Base-by-base conservation (phyloP, 1,140 invertebrate genomes). In the Drosophila quadrilineata region DNA sequence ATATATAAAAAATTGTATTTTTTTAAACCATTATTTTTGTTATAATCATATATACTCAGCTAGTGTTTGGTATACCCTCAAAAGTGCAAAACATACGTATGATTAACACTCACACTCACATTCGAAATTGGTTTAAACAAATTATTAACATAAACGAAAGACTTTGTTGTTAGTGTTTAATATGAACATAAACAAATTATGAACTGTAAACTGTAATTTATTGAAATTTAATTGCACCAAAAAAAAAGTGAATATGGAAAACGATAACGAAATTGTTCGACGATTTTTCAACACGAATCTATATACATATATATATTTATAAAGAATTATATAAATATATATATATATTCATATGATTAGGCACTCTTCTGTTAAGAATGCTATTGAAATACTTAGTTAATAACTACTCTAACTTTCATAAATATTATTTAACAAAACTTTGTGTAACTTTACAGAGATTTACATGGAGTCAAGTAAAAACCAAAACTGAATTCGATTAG, bases 201-300 rank as follows among this genome's bases (percentile, higher is more conserved):
- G 26, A 24, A 24, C 10, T 50, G 24, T 71, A 70, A 82, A 46
- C 52, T 82, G 77, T 84, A 82, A 73, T 77, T 85, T 82, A 82
- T 77, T 84, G 57, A 84, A 84, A 84, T 77, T 84, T 73, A 85
- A 70, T 71, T 74, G 77, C 77, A 84, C 79, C 73, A 84, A 85
- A 80, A 84, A 71, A 58, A 49, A 50, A 3, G 19, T 22, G 6
- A 36, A 40, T 22, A 28, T 12, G 21, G 45, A 28, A 21, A 48
- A 17, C 29, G 19, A 10, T 50, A 60, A 54, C 57, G 58, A 63
- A 68, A 65, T n/a, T 74, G 75, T 79, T 62, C 73, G 79, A 79
- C 26, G 75, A 77, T 79, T 79, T 79, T 70, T 50, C 29, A 50
- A 58, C 59, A 68, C 43, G 65, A 68, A 68, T 68, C 65, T 68